A percentile compares a stretch with the other conserved stretches of the same genome.
Conservation (phyloP, 1,140 invertebrate genomes). For the Lithobius niger region DNA sequence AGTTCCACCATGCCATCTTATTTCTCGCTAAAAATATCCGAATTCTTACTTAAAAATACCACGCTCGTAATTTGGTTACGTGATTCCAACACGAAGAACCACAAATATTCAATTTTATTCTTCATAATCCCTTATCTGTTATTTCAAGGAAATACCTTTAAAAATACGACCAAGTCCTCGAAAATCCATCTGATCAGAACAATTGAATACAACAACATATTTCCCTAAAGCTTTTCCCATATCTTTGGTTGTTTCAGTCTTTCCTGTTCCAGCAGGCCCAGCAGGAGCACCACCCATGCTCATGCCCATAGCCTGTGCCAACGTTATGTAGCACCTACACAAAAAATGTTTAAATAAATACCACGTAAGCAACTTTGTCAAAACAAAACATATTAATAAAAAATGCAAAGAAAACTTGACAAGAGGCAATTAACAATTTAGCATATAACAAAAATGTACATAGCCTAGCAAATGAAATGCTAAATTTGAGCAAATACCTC, state of each 20-base stretch:
- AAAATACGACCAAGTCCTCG: slow-evolving; percentile 78
- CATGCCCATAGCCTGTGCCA: slow-evolving; percentile 89
- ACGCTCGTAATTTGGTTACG: no score
- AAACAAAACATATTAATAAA: neutral
- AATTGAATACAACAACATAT: slow-evolving; percentile 96
- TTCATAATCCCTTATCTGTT: no score
- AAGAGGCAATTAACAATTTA: no score
- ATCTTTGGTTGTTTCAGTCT: slow-evolving; percentile 94
- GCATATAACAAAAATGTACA: no score
- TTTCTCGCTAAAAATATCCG: no score
- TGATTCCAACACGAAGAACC: no score
- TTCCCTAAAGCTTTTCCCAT: slow-evolving; percentile 98
- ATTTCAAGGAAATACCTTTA: slow-evolving; percentile 43
- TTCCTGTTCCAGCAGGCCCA: slow-evolving; percentile 88
- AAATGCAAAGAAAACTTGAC: no score
- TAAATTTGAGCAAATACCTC: no score
- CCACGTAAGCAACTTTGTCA: neutral
- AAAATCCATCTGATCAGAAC: slow-evolving; percentile 98
- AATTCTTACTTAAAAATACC: no score
- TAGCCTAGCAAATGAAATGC: no score
- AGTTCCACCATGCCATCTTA: no score
- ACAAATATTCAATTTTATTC: no score
- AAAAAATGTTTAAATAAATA: neutral
- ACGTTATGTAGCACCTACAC: slow-evolving; percentile 85
- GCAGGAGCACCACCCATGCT: slow-evolving; percentile 93